These are phyloP conservation scores for Ypsolopha sequella DNA, from an alignment of 2,888 invertebrate genomes.

Conservation along the genomic window DNA sequence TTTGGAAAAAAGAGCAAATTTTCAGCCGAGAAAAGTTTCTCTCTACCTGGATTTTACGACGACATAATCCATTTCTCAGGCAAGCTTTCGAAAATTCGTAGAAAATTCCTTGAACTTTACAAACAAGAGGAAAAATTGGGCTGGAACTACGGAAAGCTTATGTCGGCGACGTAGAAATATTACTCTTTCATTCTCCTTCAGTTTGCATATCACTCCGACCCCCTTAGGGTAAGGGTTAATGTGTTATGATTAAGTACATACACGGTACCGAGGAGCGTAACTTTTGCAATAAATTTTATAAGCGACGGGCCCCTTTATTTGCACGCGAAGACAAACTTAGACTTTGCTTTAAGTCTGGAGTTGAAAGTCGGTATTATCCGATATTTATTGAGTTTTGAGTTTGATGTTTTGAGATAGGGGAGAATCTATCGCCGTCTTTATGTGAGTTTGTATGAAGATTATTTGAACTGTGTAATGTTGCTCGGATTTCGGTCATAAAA, in stretches of 20 bases:
- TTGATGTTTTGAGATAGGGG: not conserved
- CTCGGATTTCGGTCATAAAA: too few relatives aligned
- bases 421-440: not conserved
- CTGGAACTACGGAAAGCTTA: not conserved
- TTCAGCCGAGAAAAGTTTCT: too few relatives aligned
- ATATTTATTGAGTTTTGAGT: not conserved
- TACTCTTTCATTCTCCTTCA: not conserved
- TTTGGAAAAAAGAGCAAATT: too few relatives aligned
- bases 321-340: constrained; percentile 1
- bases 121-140: too few relatives aligned
- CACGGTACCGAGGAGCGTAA: constrained; percentile 12
- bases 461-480: too few relatives aligned
- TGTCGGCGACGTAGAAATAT: not conserved
- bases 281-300: constrained; percentile 13
- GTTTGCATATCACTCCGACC: not conserved
- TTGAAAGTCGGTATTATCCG: not conserved
- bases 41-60: too few relatives aligned
- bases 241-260: constrained; percentile 26
- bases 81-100: too few relatives aligned
- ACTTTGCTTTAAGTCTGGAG: not conserved
- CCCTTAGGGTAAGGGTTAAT: constrained; percentile 21
- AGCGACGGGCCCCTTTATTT: constrained; percentile 1
- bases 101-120: too few relatives aligned
- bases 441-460: too few relatives aligned
- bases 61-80: too few relatives aligned